Conservation (phyloP, 2,888 invertebrate genomes). For the Lasiommata megera region DNA sequence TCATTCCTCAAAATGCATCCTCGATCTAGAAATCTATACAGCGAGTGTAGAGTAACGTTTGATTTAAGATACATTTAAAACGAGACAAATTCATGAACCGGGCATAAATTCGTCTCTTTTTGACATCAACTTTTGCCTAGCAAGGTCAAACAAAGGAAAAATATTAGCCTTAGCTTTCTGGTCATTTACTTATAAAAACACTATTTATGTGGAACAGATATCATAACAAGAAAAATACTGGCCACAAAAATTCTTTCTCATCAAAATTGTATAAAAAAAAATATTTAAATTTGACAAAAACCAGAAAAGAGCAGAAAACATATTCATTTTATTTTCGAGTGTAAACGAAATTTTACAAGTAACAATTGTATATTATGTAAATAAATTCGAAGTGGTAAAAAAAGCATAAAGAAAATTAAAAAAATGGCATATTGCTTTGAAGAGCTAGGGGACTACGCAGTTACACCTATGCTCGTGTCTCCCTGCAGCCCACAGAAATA, state of each 20-base stretch:
- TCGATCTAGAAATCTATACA: too few relatives aligned
- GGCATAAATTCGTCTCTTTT: too few relatives aligned
- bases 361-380: constrained; percentile 5
- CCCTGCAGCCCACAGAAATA: constrained; percentile 43
- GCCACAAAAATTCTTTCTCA: neutral
- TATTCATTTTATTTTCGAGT: constrained; percentile 2
- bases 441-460: constrained; percentile 50
- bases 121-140: too few relatives aligned
- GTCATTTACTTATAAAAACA: too few relatives aligned
- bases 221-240: neutral
- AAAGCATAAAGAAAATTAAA: constrained; percentile 21
- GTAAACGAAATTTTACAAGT: constrained; percentile 9
- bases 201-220: too few relatives aligned
- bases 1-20: too few relatives aligned
- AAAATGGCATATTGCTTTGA: constrained; percentile 58
- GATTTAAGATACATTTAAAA: too few relatives aligned
- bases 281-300: constrained; percentile 17
- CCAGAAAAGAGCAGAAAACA: too few relatives aligned
- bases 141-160: too few relatives aligned
- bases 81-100: too few relatives aligned
- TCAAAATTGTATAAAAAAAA: constrained; percentile 2
- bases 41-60: too few relatives aligned
- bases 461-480: constrained; percentile 52
- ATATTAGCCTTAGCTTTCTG: too few relatives aligned
- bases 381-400: constrained; percentile 20